These are phyloP conservation scores for Pseudoips prasinana DNA, from an alignment of 2,888 invertebrate genomes.

Conservation along the genomic window DNA sequence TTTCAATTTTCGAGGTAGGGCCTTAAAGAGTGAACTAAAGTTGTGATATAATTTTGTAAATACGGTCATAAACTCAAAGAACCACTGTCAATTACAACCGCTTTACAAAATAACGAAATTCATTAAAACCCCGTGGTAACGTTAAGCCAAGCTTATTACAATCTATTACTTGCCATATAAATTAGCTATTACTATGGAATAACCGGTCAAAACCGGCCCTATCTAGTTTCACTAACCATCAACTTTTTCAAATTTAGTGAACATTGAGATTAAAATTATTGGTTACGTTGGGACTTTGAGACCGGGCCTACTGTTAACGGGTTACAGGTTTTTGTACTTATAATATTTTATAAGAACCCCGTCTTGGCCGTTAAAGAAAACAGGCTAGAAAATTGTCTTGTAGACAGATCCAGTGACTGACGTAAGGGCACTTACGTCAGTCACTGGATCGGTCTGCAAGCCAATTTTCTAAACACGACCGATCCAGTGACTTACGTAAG, in stretches of 20 bases:
- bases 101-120: constrained; percentile 18
- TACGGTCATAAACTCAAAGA: constrained; percentile 16
- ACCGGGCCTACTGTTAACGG: constrained; percentile 25
- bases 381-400: too few relatives aligned
- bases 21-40: too few relatives aligned
- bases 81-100: constrained; percentile 18
- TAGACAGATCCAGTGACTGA: too few relatives aligned
- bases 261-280: constrained; percentile 38
- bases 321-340: too few relatives aligned
- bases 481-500: too few relatives aligned
- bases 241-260: constrained; percentile 35
- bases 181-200: constrained; percentile 27
- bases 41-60: too few relatives aligned
- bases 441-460: too few relatives aligned
- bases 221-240: constrained; percentile 29
- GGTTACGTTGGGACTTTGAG: constrained; percentile 12
- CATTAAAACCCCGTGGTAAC: constrained; percentile 27
- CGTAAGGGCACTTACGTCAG: too few relatives aligned
- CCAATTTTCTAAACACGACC: too few relatives aligned
- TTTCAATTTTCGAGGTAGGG: too few relatives aligned
- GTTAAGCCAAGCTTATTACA: constrained; percentile 24
- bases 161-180: constrained; percentile 30
- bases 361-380: too few relatives aligned
- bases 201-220: constrained; percentile 29
- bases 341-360: too few relatives aligned